Evolutionary conservation across 2,797 vertebrate genomes (phyloP), one percentile per base, ranked within the genome.

Genomic region (Pteronotus mesoamericanus): DNA sequence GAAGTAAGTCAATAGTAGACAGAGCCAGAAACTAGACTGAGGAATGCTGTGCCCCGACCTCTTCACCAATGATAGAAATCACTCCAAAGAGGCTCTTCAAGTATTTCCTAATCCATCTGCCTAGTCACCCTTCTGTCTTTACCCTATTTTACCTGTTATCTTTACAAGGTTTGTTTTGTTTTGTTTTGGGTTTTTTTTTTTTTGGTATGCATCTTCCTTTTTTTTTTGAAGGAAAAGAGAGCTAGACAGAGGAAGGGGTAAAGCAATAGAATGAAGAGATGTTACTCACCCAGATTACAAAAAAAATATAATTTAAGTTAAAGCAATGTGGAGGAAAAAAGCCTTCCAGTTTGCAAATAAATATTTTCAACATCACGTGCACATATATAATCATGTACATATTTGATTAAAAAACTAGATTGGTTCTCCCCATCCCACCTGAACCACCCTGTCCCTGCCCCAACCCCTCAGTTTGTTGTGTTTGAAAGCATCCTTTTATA

Each of bases 181-280:
- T 59, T 59, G 57, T 29, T 97, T 61, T 80, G 93, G 92, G n/a
- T n/a, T n/a, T n/a, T n/a, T n/a, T n/a, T 11, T 61, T 51, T 96
- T 97, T 61, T 80, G 93, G 92, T 82, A 97, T 66, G 48, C 53
- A 51, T 97, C 97, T 97, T 57, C 64, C 55, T 24, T 85, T 96
- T 74, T 74, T 53, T 88, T 97, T 93, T 95, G 78, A 89, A 97
- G 84, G 88, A 93, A 93, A 96, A 92, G 85, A 96, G 97, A 94
- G 96, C 53, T 97, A 96, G 94, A 94, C 94, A 95, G 96, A 94
- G 97, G 96, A 97, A 97, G 93, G 89, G 96, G 61, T 77, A 97
- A 97, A 94, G 48, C 89, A 82, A 64, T 44, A 37, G 77, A 72
- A 29, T 71, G 66, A 96, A 96, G 29, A 92, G 69, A 82, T 95